phyloP scores from a whole-genome alignment of 2,888 invertebrate genomes.

The Drosophila algonquin region DNA sequence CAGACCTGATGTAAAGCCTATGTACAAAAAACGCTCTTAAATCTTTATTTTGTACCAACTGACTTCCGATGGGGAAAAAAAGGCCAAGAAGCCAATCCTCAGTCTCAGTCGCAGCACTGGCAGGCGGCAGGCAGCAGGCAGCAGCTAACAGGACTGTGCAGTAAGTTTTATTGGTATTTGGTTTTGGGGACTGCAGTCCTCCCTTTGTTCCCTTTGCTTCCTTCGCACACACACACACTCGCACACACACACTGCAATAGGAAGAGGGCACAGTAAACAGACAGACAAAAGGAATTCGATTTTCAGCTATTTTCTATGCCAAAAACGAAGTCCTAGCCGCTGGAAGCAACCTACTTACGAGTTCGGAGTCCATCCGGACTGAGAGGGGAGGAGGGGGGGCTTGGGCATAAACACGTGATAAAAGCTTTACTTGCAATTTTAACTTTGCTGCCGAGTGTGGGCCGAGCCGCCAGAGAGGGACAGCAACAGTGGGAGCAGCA shows the following conservation, averaged over 20 bases:
- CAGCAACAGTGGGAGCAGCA: conserved; percentile 9
- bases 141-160: conserved; percentile 21
- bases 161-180: conserved; percentile 73
- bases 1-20: neutral
- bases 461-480: conserved; percentile 41
- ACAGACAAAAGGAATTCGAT: conserved; percentile 65
- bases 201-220: neutral
- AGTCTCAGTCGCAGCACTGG: conserved; percentile 9
- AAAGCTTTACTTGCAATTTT: conserved; percentile 73
- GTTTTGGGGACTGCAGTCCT: conserved; percentile 23
- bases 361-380: neutral
- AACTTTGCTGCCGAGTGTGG: conserved; percentile 56
- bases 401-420: conserved; percentile 66
- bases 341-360: conserved; percentile 65
- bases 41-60: neutral
- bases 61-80: neutral
- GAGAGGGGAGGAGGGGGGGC: no score
- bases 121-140: conserved; percentile 6
- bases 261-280: conserved; percentile 54
- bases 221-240: conserved; percentile 18
- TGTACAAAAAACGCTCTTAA: neutral
- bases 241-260: conserved; percentile 8
- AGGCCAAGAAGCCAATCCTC: conserved; percentile 22
- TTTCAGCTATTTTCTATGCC: conserved; percentile 75
- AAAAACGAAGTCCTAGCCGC: conserved; percentile 57